Percentiles rank a stretch among this genome's conserved stretches.
Evolutionary conservation across 1,140 invertebrate genomes (phyloP).

Genomic region (Aphelenchoides fujianensis): DNA sequence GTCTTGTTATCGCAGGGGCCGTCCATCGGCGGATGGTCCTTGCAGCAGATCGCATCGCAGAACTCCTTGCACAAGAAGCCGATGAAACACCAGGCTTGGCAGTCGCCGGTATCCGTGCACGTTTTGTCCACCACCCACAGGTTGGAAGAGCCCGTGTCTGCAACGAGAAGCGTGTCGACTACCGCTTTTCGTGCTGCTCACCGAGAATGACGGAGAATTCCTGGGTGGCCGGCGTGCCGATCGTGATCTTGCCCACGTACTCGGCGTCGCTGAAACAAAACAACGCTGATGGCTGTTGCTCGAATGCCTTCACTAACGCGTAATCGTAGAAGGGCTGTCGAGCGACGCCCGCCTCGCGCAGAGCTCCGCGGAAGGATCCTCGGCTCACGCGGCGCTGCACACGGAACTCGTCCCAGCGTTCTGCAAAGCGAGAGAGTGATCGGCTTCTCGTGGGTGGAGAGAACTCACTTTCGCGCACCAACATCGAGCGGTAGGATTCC

Average conservation of each 20-base stretch:
- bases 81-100: background rate
- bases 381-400: background rate
- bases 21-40: background rate
- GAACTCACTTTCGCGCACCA: background rate
- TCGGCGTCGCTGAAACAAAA: conserved; percentile 8
- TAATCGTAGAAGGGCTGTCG: conserved; percentile 11
- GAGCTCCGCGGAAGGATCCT: background rate
- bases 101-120: background rate
- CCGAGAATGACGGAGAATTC: conserved; percentile 8
- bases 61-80: background rate
- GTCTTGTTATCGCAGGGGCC: background rate
- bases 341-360: background rate
- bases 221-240: conserved; percentile 2
- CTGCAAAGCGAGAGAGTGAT: too few species aligned
- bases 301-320: too few species aligned
- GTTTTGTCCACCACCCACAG: conserved; percentile 10
- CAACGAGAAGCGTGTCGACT: too few species aligned
- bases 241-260: conserved; percentile 6
- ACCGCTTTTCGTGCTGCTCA: background rate
- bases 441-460: too few species aligned
- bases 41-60: conserved; percentile 4
- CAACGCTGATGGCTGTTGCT: too few species aligned
- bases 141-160: background rate
- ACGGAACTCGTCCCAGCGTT: conserved; percentile 5
- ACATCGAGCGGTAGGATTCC: background rate